phyloP scores from a whole-genome alignment of 2,888 invertebrate species.

The Punctoribates punctum region DNA sequence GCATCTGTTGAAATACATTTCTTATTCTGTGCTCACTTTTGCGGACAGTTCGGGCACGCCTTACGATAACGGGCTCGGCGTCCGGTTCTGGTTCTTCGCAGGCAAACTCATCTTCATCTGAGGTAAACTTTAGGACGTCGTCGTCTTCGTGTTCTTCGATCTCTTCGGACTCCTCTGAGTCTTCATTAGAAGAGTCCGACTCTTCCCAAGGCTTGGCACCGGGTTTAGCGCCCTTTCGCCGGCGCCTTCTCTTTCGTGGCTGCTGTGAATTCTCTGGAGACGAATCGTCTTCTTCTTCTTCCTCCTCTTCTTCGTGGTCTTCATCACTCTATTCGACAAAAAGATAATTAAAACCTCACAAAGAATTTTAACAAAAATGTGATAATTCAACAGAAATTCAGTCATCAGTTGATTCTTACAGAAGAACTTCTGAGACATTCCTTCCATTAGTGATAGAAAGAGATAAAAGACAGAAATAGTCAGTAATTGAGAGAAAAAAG shows the following conservation, averaged over 20 bases:
- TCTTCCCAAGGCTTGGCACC: constrained; percentile 43
- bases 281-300: constrained; percentile 43
- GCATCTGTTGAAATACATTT: no score
- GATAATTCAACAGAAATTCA: neutral
- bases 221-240: constrained; percentile 11
- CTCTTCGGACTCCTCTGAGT: constrained; percentile 47
- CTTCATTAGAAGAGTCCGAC: constrained; percentile 33
- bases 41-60: constrained; percentile 77
- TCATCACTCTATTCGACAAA: constrained; percentile 38
- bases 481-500: neutral
- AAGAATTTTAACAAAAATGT: neutral
- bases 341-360: neutral
- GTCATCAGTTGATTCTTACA: neutral
- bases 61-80: constrained; percentile 63
- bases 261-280: constrained; percentile 33
- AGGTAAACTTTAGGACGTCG: constrained; percentile 57
- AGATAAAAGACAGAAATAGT: neutral
- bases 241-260: constrained; percentile 26
- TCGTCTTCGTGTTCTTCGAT: constrained; percentile 53
- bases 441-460: neutral
- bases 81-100: constrained; percentile 67
- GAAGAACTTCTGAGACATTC: constrained; percentile 19
- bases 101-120: constrained; percentile 79
- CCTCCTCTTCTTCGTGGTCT: constrained; percentile 44
- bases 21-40: no score